Evolutionary conservation across 2,113 vertebrate genomes (phyloP), one percentile per base, ranked within the genome.

Genomic region (Mirza zaza): DNA sequence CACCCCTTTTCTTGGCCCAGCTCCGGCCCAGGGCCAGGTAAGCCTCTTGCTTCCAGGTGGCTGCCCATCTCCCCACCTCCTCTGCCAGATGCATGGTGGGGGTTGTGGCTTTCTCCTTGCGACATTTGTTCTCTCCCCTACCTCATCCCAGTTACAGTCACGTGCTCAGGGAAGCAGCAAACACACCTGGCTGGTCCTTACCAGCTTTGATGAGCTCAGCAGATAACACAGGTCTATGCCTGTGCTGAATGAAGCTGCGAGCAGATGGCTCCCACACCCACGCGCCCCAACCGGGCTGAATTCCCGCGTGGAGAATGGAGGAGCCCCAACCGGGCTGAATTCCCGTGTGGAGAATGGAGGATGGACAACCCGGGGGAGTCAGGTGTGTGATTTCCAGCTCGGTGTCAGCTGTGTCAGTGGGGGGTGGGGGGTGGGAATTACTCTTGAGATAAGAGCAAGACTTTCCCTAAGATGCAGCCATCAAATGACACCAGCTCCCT

Each of bases 41-140:
- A 97, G 36, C 93, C 67, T 71, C 71, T 97, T 90, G 68, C 67
- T 93, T 96, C 94, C 91, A 87, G 79, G 9, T 75, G 80, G 52
- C 90, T 90, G 76, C 83, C 52, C 52, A 29, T 34, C 18, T 83
- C 17, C 48, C 36, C 14, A 29, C 23, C 23, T 25, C 67, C 52
- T 81, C 83, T 71, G 39, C 61, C 6, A 39, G 29, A n/a, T 13
- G 13, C 42, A 45, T 36, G n/a, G 61, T 6, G 55, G 17, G 82
- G 11, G 14, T 8, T n/a, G 32, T 13, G 27, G 55, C n/a, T 65
- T 42, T 17, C n/a, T 8, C 25, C n/a, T 52, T 21, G 10, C 14
- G 14, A 50, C 65, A 48, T 27, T 12, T 65, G 63, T 76, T 75
- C 83, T 63, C 63, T 42, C n/a, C 32, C 18, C 63, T 2, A 13